Percentiles rank a stretch among this genome's conserved stretches.
These are phyloP conservation scores for Caenorhabditis sinica DNA, from an alignment of 2,888 invertebrate species.

Conservation along the genomic window DNA sequence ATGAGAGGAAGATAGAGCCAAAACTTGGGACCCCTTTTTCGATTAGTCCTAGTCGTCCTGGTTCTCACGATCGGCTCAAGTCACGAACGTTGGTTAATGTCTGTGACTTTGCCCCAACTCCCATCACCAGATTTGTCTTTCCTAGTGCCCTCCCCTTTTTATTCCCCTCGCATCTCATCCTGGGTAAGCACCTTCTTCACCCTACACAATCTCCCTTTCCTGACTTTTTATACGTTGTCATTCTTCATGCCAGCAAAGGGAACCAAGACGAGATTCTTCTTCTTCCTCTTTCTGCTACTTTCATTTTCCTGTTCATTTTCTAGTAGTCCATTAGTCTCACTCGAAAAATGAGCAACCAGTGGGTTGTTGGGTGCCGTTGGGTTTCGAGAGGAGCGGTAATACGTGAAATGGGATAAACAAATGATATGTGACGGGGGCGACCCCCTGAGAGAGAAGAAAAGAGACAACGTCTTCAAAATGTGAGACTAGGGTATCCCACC, in stretches of 20 bases:
- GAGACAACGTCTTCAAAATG: constrained; percentile 1
- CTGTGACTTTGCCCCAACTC: constrained; percentile 25
- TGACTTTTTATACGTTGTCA: constrained; percentile 18
- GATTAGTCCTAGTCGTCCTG: constrained; percentile 28
- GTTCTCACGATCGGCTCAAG: constrained; percentile 56
- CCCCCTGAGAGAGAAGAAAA: neutral
- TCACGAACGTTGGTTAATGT: constrained; percentile 34
- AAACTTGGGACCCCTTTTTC: constrained; percentile 26
- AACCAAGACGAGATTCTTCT: neutral
- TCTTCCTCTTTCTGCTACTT: constrained; percentile 29
- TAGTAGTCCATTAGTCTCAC: constrained; percentile 65
- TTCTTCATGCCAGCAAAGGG: constrained; percentile 18
- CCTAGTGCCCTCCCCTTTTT: constrained; percentile 30
- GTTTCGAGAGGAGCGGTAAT: constrained; percentile 35
- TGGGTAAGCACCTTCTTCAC: constrained; percentile 28
- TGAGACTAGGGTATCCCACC: constrained; percentile 2
- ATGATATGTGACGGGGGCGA: constrained; percentile 56
- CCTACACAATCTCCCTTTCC: neutral
- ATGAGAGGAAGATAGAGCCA: neutral
- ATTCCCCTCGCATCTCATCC: neutral
- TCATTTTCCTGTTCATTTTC: constrained; percentile 63
- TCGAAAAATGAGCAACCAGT: constrained; percentile 54
- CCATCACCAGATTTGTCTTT: constrained; percentile 39
- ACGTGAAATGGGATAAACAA: constrained; percentile 55
- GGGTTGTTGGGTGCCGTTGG: constrained; percentile 10